Conservation (phyloP, 2,888 invertebrate species). For the Beris morrisii region DNA sequence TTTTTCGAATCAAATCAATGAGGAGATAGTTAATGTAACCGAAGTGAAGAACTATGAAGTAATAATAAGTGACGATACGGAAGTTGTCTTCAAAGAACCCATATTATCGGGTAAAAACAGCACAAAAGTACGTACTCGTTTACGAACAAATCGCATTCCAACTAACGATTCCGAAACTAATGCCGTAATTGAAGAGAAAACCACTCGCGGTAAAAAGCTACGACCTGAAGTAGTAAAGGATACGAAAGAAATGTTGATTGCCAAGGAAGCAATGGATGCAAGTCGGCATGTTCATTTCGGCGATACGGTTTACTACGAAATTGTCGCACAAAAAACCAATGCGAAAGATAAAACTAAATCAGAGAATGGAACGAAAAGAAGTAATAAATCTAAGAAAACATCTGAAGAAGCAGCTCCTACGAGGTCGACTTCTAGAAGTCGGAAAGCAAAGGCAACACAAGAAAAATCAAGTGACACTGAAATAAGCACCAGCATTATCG, state of each 20-base stretch:
- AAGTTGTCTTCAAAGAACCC: background rate
- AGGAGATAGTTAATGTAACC: background rate
- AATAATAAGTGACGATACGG: background rate
- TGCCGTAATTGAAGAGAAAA: background rate
- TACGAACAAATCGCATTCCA: background rate
- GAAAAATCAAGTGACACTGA: too few species aligned
- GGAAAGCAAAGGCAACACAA: too few species aligned
- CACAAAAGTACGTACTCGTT: background rate
- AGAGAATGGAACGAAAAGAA: background rate
- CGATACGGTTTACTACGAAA: slow-evolving; percentile 21
- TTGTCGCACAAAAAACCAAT: background rate
- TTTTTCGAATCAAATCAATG: background rate
- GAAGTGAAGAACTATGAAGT: background rate
- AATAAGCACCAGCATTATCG: too few species aligned
- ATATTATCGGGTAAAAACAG: background rate
- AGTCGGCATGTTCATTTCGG: slow-evolving; percentile 17
- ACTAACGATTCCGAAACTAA: background rate
- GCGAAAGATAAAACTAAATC: background rate
- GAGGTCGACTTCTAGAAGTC: background rate
- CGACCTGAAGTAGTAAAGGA: background rate
- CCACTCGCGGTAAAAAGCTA: background rate
- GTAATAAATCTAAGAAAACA: background rate
- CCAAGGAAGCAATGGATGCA: background rate
- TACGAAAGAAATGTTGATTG: background rate
- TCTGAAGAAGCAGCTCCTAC: background rate